Base-by-base conservation (phyloP, 2,113 vertebrate species). In the Trochalopteron elliotii region DNA sequence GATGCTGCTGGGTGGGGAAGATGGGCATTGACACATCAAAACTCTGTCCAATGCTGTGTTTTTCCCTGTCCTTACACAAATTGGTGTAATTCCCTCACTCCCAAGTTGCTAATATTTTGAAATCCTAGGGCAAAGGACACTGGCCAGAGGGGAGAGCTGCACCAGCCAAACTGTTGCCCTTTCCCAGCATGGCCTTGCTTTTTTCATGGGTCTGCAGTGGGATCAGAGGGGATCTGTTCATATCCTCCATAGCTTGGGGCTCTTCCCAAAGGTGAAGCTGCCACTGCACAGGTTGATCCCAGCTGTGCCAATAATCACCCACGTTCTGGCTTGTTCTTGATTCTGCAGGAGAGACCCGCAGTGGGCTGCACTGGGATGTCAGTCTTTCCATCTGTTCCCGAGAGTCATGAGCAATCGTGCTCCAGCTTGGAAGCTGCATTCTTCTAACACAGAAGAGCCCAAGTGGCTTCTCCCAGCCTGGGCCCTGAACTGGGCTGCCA, bases 141-240 rank as follows among this genome's bases (percentile, higher is more conserved):
- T 61, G 83, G 59, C 57, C 39, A 31, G n/a, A 76, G 39, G 8
- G 31, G 13, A 44, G 31, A 53, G 65, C 77, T 63, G 69, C 1
- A 10, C 12, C 60, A 83, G 47, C 56, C 30, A 8, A 28, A 47
- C 56, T 68, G 65, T 56, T 82, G 57, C 49, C 19, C 24, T 57
- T 70, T 69, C n/a, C 89, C 50, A 64, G 18, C 0, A 0, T 15
- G 15, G 13, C 45, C 22, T 42, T 17, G 4, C n/a, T 76, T 11
- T 1, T 89, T 90, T 31, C 10, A 12, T 57, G 50, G 52, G 7
- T 52, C 53, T 68, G 35, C 87, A 45, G 84, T 15, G 33, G 64
- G 30, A 33, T 81, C 52, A 52, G 72, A 67, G 24, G 47, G 33
- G 18, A 49, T 71, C 47, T 53, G 49, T 44, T 64, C 15, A 2